Evolutionary conservation across 2,888 invertebrate genomes (phyloP).

Genomic region (Andrena flavipes): DNA sequence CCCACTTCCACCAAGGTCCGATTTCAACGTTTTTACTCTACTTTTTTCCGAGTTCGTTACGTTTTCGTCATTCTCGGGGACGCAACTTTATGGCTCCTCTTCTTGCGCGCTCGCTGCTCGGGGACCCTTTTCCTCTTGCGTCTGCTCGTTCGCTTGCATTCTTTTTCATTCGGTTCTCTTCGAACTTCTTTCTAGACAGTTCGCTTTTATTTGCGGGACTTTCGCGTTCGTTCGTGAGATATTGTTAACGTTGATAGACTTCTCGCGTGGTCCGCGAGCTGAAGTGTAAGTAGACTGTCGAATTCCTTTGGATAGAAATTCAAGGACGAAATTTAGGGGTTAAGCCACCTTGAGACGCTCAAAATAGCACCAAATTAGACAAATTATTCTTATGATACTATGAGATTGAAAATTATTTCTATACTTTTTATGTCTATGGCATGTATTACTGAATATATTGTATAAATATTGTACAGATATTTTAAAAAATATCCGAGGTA

Average conservation of each 20-base stretch:
- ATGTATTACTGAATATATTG: no score
- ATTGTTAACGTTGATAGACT: constrained; percentile 15
- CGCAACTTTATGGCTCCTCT: constrained; percentile 36
- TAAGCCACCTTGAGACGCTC: no score
- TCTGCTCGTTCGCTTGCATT: background rate
- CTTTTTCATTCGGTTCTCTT: background rate
- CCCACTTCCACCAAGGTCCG: background rate
- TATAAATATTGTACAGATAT: no score
- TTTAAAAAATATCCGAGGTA: no score
- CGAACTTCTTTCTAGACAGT: background rate
- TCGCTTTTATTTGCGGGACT: constrained; percentile 19
- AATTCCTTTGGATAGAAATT: no score
- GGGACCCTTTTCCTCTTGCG: background rate
- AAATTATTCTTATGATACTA: no score
- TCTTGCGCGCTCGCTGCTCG: constrained; percentile 13
- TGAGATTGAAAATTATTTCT: no score
- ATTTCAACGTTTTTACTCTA: background rate
- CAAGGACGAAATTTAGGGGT: no score
- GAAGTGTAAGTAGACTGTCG: no score
- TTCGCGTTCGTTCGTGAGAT: constrained; percentile 23
- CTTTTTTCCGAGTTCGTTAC: constrained; percentile 6
- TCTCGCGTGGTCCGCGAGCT: constrained; percentile 1
- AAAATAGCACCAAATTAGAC: no score
- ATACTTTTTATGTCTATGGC: no score
- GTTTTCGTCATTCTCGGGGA: constrained; percentile 35